Percentiles rank a stretch among this genome's conserved stretches.
phyloP scores from a whole-genome alignment of 2,888 invertebrate genomes.

The Phorcus lineatus region DNA sequence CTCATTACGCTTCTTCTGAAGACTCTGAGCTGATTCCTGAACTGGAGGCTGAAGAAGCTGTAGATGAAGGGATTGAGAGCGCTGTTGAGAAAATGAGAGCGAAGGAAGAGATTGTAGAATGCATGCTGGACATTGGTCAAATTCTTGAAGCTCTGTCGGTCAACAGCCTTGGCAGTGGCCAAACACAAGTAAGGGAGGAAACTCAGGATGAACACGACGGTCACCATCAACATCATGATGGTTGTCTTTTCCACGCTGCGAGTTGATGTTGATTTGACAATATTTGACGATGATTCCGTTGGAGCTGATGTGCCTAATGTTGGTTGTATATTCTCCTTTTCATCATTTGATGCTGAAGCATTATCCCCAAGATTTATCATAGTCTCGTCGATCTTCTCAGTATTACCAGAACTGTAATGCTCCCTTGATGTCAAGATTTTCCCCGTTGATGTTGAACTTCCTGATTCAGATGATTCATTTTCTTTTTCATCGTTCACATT shows the following conservation, averaged over 20 bases:
- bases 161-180: neutral
- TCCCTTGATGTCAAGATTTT: too few relatives aligned
- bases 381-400: too few relatives aligned
- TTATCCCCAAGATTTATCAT: too few relatives aligned
- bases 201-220: neutral
- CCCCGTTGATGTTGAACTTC: too few relatives aligned
- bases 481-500: too few relatives aligned
- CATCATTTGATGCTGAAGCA: too few relatives aligned
- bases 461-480: too few relatives aligned
- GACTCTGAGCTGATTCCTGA: slow-evolving; percentile 46
- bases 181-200: neutral
- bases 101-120: slow-evolving; percentile 25
- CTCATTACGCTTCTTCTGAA: too few relatives aligned
- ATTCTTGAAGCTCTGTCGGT: neutral
- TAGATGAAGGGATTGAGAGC: slow-evolving; percentile 36
- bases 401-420: too few relatives aligned
- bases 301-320: neutral
- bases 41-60: slow-evolving; percentile 34
- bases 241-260: slow-evolving; percentile 19
- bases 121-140: neutral
- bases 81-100: slow-evolving; percentile 26
- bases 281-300: neutral
- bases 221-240: neutral
- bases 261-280: neutral
- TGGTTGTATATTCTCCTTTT: neutral